These are phyloP conservation scores for Heliconius aoede DNA, from an alignment of 2,888 invertebrate genomes.

Conservation along the genomic window DNA sequence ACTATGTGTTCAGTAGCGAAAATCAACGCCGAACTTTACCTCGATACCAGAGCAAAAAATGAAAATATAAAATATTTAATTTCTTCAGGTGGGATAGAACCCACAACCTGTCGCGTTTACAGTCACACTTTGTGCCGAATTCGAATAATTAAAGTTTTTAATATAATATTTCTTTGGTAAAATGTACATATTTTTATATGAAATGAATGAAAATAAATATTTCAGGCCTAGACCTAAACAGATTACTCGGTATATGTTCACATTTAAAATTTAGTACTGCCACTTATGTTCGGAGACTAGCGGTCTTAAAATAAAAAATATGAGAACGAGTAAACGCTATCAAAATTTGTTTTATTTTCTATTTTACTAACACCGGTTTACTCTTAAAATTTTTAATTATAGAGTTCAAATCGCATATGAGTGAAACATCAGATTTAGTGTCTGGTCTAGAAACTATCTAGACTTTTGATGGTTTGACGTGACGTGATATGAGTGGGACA, in stretches of 20 bases:
- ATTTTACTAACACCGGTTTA: conserved; percentile 38
- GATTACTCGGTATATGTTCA: conserved; percentile 6
- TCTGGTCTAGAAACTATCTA: too few relatives aligned
- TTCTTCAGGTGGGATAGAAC: too few relatives aligned
- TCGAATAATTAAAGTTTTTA: too few relatives aligned
- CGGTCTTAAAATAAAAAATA: conserved; percentile 26
- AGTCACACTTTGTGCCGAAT: too few relatives aligned
- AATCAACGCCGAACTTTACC: too few relatives aligned
- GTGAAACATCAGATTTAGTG: conserved; percentile 16
- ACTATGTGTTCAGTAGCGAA: too few relatives aligned
- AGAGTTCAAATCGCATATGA: conserved; percentile 28
- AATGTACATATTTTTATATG: not conserved
- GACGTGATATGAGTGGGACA: not conserved
- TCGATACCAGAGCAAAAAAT: too few relatives aligned
- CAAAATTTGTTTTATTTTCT: conserved; percentile 40
- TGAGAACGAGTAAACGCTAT: conserved; percentile 26
- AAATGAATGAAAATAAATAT: not conserved
- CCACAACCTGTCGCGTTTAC: too few relatives aligned
- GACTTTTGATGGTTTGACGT: not conserved
- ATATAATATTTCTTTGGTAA: not conserved
- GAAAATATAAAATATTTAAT: too few relatives aligned
- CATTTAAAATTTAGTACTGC: conserved; percentile 12
- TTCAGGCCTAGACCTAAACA: not conserved
- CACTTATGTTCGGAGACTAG: not conserved
- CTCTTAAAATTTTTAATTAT: conserved; percentile 42